Evolutionary conservation across 2,797 vertebrate species (phyloP), one percentile per base, ranked within the genome.

Genomic region (Hipposideros larvatus): DNA sequence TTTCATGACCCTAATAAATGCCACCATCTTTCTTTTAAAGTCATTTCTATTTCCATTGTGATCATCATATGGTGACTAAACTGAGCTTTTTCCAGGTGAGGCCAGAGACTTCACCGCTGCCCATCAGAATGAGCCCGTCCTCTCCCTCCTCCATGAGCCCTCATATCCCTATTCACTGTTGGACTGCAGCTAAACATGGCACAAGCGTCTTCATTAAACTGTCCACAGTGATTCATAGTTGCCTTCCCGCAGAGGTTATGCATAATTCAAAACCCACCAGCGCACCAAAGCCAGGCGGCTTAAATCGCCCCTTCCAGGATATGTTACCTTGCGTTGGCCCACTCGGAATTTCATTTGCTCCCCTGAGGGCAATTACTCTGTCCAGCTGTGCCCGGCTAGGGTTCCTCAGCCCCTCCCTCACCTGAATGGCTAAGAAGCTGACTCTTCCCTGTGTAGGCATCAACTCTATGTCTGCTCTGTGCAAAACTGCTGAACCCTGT

Each of bases 161-260:
- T 41, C 31, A 16, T 11, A 7, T 1, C 57, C 26, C 68, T 10
- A 11, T 19, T 85, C 21, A 28, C 59, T 55, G 37, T 11, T 21
- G 46, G 26, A 65, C 11, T 34, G 18, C 80, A 94, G 90, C 51
- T 0, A 41, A 59, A 28, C 37, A 2, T 9, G 5, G 41, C 19
- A 3, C 24, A 41, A 37, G 51, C 11, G 0, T 85, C 83, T 95
- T 82, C 90, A 92, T 93, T 73, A 86, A 88, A 90, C 88, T 87
- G 48, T 85, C 77, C 43, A 9, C 22, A 0, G 65, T 95, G 88
- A 96, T 86, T 95, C 96, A 90, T 4, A 78, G 90, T 31, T 16
- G n/a, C 34, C 71, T 86, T 68, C 11, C 68, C 63, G 22, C 4
- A 28, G 43, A 95, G 63, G 48, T 66, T 19, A 31, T 66, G 5